These are phyloP conservation scores for Typhlichthys eigenmanni DNA, from an alignment of 2,797 vertebrate genomes.

Conservation along the genomic window DNA sequence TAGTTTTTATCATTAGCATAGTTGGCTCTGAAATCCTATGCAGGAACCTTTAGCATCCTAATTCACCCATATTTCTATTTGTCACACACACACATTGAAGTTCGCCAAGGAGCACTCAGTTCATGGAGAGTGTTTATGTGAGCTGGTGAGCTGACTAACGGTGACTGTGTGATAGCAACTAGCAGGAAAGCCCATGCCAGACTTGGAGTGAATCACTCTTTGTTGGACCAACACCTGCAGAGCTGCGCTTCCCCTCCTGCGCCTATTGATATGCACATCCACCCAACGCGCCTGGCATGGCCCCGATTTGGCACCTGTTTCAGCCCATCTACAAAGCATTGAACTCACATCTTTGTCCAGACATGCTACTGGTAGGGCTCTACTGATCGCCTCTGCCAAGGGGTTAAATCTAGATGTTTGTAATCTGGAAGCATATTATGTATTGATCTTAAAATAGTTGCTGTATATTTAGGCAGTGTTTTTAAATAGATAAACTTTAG, in stretches of 20 bases:
- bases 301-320: conserved; percentile 69
- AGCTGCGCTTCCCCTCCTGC: conserved; percentile 56
- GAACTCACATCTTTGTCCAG: conserved; percentile 65
- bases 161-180: conserved; percentile 29
- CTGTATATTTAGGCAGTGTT: neutral
- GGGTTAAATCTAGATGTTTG: conserved; percentile 28
- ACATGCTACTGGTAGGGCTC: conserved; percentile 21
- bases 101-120: conserved; percentile 8
- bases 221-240: conserved; percentile 76
- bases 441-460: neutral
- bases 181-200: conserved; percentile 33
- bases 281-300: conserved; percentile 60
- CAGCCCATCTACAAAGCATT: conserved; percentile 57
- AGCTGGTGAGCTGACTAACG: conserved; percentile 39
- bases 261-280: conserved; percentile 76
- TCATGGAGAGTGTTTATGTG: conserved; percentile 27
- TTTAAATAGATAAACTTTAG: neutral
- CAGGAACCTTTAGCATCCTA: neutral
- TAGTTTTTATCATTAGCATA: too few species aligned
- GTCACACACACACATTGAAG: too few species aligned
- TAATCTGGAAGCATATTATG: neutral
- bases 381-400: conserved; percentile 26
- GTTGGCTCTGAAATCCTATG: too few species aligned
- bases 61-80: neutral
- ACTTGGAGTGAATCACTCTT: conserved; percentile 72